phyloP scores from a whole-genome alignment of 2,113 vertebrate species.

The Chaetops frenatus region DNA sequence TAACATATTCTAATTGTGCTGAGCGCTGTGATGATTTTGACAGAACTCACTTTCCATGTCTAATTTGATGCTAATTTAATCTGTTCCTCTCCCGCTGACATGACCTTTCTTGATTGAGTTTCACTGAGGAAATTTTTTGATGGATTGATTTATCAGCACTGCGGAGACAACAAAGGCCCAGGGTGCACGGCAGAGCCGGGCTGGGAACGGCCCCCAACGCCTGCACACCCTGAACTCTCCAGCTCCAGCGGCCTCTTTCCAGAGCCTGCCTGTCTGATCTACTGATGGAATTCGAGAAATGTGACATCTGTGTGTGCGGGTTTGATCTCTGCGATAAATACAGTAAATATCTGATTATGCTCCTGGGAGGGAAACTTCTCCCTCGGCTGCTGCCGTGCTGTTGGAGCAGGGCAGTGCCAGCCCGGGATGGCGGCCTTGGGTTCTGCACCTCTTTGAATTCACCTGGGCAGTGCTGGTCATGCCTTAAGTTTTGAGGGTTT shows the following conservation, averaged over 20 bases:
- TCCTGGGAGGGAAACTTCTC: slow-evolving; percentile 30
- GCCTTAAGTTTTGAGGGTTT: too few relatives aligned
- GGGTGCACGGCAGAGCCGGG: slow-evolving; percentile 77
- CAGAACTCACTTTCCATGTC: slow-evolving; percentile 99
- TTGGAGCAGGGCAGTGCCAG: not conserved
- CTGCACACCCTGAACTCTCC: slow-evolving; percentile 62
- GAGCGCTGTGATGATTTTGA: slow-evolving; percentile 99
- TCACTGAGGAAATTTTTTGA: slow-evolving; percentile 99
- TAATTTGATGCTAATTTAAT: slow-evolving; percentile 99
- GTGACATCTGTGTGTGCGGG: slow-evolving; percentile 69
- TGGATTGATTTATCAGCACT: slow-evolving; percentile 99
- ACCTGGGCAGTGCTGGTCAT: not conserved
- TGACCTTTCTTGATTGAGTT: slow-evolving; percentile 99
- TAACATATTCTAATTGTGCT: slow-evolving; percentile 99
- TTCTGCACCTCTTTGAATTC: not conserved
- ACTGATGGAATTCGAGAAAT: slow-evolving; percentile 78
- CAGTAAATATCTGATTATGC: slow-evolving; percentile 70
- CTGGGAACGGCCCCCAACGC: slow-evolving; percentile 55
- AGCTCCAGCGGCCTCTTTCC: slow-evolving; percentile 65
- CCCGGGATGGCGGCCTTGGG: not conserved
- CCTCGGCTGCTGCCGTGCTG: not conserved
- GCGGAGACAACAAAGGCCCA: slow-evolving; percentile 97
- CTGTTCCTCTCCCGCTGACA: slow-evolving; percentile 99
- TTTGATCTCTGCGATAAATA: slow-evolving; percentile 66
- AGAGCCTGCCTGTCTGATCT: slow-evolving; percentile 70